Percentiles rank a stretch among this genome's conserved stretches.
These are phyloP conservation scores for Brienomyrus brachyistius DNA, from an alignment of 2,113 vertebrate genomes.

Conservation along the genomic window DNA sequence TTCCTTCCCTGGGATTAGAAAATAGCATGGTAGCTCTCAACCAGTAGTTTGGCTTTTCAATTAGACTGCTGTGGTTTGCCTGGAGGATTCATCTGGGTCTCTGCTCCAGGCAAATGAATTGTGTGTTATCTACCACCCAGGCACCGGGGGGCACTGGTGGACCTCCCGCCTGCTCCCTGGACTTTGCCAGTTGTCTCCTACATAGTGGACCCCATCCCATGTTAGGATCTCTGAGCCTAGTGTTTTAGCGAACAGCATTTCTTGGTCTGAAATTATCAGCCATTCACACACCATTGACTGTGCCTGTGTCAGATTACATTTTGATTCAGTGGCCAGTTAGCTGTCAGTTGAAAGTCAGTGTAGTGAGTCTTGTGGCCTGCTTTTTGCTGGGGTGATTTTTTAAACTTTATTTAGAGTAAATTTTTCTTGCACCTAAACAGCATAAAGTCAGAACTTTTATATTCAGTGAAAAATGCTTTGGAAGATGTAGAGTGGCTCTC, in stretches of 20 bases:
- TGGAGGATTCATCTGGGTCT: conserved; percentile 29
- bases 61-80: conserved; percentile 42
- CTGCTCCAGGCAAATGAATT: neutral
- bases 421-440: neutral
- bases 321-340: neutral
- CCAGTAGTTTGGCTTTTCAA: conserved; percentile 43
- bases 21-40: conserved; percentile 42
- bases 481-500: neutral
- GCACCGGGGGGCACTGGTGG: neutral
- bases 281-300: neutral
- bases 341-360: neutral
- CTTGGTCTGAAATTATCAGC: neutral
- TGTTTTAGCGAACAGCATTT: neutral
- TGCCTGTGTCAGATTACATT: neutral
- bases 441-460: neutral
- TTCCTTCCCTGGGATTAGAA: conserved; percentile 23
- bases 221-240: neutral
- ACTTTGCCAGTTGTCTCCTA: conserved; percentile 21
- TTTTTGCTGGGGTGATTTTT: neutral
- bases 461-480: neutral
- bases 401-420: neutral
- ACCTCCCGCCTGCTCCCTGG: conserved; percentile 38
- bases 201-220: neutral
- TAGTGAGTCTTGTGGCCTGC: neutral
- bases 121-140: neutral